Percentiles rank a stretch among this genome's conserved stretches.
Conservation (phyloP, 2,797 vertebrate genomes). For the Tenualosa thibaudeaui region DNA sequence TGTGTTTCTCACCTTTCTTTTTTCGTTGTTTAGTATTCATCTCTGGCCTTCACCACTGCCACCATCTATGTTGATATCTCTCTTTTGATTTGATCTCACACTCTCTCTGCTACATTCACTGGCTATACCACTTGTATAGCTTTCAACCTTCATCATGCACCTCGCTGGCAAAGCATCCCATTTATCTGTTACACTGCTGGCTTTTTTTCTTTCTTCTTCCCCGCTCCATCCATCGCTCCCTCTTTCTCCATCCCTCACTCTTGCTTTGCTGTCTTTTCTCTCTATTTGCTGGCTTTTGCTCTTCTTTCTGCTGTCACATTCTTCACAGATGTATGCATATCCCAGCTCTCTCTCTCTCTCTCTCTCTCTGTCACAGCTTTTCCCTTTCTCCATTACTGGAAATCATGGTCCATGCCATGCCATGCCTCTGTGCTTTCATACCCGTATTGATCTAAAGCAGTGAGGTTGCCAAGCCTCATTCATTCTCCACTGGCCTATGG, state of each 20-base stretch:
- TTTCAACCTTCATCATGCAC: background rate
- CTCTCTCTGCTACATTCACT: background rate
- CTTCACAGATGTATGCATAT: background rate
- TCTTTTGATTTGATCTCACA: background rate
- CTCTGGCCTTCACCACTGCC: background rate
- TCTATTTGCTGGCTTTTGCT: background rate
- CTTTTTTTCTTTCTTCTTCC: background rate
- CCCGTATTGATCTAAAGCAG: background rate
- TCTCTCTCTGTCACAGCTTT: background rate
- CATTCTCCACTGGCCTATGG: background rate
- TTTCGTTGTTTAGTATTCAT: background rate
- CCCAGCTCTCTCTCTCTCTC: background rate
- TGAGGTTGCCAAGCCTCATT: background rate
- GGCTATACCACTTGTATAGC: background rate
- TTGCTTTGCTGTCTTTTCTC: background rate
- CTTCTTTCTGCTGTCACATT: background rate
- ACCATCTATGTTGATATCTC: background rate
- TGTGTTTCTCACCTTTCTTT: background rate
- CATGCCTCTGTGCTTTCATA: background rate
- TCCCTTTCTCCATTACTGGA: background rate
- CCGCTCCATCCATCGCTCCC: background rate
- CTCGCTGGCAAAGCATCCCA: background rate
- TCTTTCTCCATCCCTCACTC: conserved; percentile 17
- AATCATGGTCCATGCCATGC: background rate
- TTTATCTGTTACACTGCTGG: background rate